Evolutionary conservation across 2,797 vertebrate genomes (phyloP), one percentile per base, ranked within the genome.

Genomic region (Percopsis omiscomaycus): DNA sequence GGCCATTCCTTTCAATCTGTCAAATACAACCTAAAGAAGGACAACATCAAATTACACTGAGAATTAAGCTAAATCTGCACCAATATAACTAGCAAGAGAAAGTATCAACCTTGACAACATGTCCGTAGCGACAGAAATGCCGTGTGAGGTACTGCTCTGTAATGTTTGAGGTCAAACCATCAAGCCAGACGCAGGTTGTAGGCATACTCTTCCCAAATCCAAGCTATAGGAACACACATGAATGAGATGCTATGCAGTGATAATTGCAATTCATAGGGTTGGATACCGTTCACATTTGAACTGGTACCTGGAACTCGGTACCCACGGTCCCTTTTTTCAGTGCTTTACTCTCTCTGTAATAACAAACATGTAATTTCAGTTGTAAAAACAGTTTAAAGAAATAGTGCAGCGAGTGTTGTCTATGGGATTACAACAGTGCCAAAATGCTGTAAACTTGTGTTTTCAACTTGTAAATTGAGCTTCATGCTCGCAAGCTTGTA

Each of bases 141-240:
- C 97, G 91, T 0, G 96, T 97, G 84, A 99, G 94, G 88, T 98
- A 98, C 80, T 99, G 98, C 83, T 99, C 98, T 4, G 97, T 98
- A 71, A 98, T 94, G 64, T 94, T 98, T 62, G 96, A 92, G 49
- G 96, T 94, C 69, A 99, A 92, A 29, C 98, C 98, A 45, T 99
- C 97, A 53, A 99, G 88, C 98, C 98, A 99, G 72, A 99, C 97
- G 22, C 98, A 99, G 47, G 98, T 98, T 45, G 98, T 99, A 27
- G 98, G 98, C 96, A 99, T 99, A 88, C 98, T 99, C 89, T 99
- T 99, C 69, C 98, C 98, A 93, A 99, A 99, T 13, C 98, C 98
- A 84, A 99, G 95, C 98, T 99, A 86, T 53, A 90, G 68, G 83
- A 60, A 87, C 68, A 69, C 56, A 4, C 45, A 84, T 78, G 4